A percentile compares a stretch with the other conserved stretches of the same genome.
Conservation (phyloP, 2,888 invertebrate genomes). For the Norana najaformis region DNA sequence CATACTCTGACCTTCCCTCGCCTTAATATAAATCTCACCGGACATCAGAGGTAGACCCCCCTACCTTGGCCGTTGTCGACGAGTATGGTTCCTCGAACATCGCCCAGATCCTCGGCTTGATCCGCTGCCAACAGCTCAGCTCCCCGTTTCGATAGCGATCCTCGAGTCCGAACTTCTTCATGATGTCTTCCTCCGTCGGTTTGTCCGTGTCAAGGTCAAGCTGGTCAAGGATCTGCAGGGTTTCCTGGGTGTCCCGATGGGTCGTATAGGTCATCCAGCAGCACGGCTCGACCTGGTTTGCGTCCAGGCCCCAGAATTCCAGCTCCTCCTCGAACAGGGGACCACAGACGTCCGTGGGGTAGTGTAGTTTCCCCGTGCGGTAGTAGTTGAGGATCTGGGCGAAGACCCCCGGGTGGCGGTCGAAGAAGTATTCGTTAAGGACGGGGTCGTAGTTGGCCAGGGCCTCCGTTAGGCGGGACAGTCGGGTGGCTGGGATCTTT, state of each 20-base stretch:
- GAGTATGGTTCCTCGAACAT: slow-evolving; percentile 99
- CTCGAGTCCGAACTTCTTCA: slow-evolving; percentile 82
- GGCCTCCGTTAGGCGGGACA: slow-evolving; percentile 91
- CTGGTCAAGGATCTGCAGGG: slow-evolving; percentile 92
- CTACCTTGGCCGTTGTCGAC: slow-evolving; percentile 93
- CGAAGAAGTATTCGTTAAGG: slow-evolving; percentile 99
- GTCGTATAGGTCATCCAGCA: slow-evolving; percentile 98
- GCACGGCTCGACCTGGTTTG: slow-evolving; percentile 98
- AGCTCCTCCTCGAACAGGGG: slow-evolving; percentile 98
- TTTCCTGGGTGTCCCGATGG: slow-evolving; percentile 94
- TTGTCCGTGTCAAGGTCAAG: slow-evolving; percentile 94
- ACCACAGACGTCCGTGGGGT: slow-evolving; percentile 98
- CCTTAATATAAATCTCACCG: background rate
- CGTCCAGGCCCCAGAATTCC: slow-evolving; percentile 90
- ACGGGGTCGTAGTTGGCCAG: slow-evolving; percentile 98
- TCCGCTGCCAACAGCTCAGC: slow-evolving; percentile 79
- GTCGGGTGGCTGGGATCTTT: slow-evolving; percentile 93
- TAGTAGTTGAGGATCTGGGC: slow-evolving; percentile 94
- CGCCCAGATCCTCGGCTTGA: slow-evolving; percentile 97
- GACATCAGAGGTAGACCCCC: slow-evolving; percentile 38
- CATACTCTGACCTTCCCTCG: background rate
- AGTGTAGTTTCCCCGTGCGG: slow-evolving; percentile 96
- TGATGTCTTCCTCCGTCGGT: slow-evolving; percentile 95
- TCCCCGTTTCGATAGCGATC: slow-evolving; percentile 60
- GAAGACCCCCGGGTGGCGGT: slow-evolving; percentile 85